Conservation (phyloP, 2,888 invertebrate species). For the Congeria kusceri region DNA sequence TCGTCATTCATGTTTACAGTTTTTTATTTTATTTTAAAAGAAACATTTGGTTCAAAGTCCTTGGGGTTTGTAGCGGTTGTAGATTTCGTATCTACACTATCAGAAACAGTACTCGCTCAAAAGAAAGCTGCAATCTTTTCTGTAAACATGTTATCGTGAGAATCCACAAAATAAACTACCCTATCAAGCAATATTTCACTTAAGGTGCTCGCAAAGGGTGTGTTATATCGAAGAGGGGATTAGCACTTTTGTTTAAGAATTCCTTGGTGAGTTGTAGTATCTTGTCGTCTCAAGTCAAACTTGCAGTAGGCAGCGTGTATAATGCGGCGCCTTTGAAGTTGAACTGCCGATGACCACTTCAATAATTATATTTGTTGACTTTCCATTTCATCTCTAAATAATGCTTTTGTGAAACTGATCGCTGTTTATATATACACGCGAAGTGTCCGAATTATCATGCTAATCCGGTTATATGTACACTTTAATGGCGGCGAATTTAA, state of each 20-base stretch:
- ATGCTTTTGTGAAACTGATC: constrained; percentile 29
- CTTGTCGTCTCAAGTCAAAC: too few relatives aligned
- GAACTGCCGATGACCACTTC: constrained; percentile 15
- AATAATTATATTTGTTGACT: constrained; percentile 25
- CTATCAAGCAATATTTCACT: constrained; percentile 20
- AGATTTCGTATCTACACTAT: not conserved
- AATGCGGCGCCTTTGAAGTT: constrained; percentile 45
- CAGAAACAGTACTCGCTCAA: not conserved
- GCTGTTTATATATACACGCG: constrained; percentile 35
- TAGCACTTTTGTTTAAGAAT: constrained; percentile 1
- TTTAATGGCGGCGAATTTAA: constrained; percentile 30
- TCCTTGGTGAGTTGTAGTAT: too few relatives aligned
- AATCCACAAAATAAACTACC: constrained; percentile 15
- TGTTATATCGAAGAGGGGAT: constrained; percentile 22
- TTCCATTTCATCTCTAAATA: constrained; percentile 42
- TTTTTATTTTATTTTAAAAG: too few relatives aligned
- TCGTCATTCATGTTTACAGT: too few relatives aligned
- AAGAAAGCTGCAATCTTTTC: constrained; percentile 26
- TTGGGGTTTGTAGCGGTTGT: too few relatives aligned
- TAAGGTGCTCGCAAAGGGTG: too few relatives aligned
- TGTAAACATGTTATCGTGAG: constrained; percentile 34
- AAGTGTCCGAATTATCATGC: constrained; percentile 53
- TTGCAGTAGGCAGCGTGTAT: constrained; percentile 20
- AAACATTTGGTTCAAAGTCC: too few relatives aligned
- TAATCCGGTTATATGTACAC: constrained; percentile 51